These are phyloP conservation scores for Okamejei kenojei DNA, from an alignment of 2,797 vertebrate genomes.

Conservation along the genomic window DNA sequence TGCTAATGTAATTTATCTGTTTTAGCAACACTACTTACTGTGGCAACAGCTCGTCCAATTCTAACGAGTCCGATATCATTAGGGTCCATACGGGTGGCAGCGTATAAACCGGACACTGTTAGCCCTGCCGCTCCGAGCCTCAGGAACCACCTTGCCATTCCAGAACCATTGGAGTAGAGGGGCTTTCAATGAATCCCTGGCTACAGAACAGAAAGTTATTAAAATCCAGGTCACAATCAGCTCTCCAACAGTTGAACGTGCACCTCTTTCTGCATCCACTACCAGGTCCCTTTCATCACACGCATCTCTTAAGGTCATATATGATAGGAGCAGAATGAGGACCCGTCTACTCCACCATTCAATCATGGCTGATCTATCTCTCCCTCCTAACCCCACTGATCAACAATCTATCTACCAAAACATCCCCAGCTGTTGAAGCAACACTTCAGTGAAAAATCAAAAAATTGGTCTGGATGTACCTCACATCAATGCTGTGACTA, in stretches of 20 bases:
- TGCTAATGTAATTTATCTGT: background rate
- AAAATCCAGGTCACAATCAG: background rate
- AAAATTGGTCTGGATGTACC: background rate
- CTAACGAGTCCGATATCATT: slow-evolving; percentile 80
- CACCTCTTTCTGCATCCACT: background rate
- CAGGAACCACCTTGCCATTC: slow-evolving; percentile 71
- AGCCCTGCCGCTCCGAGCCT: slow-evolving; percentile 69
- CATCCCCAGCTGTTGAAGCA: background rate
- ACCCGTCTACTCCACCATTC: too few species aligned
- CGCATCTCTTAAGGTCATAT: too few species aligned
- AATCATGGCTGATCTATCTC: too few species aligned
- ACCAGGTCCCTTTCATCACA: background rate
- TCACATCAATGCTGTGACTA: background rate
- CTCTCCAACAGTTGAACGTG: background rate
- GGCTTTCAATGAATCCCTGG: background rate
- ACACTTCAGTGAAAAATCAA: too few species aligned
- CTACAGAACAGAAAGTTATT: background rate
- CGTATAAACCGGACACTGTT: slow-evolving; percentile 71
- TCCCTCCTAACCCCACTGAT: too few species aligned
- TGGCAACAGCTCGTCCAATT: slow-evolving; percentile 77
- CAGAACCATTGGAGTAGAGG: background rate
- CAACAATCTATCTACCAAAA: too few species aligned
- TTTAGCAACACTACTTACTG: slow-evolving; percentile 60
- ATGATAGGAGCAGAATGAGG: too few species aligned
- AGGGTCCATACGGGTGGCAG: slow-evolving; percentile 70